A percentile compares a stretch with the other conserved stretches of the same genome.
Conservation (phyloP, 2,888 invertebrate species). For the Cephus sareptanus region DNA sequence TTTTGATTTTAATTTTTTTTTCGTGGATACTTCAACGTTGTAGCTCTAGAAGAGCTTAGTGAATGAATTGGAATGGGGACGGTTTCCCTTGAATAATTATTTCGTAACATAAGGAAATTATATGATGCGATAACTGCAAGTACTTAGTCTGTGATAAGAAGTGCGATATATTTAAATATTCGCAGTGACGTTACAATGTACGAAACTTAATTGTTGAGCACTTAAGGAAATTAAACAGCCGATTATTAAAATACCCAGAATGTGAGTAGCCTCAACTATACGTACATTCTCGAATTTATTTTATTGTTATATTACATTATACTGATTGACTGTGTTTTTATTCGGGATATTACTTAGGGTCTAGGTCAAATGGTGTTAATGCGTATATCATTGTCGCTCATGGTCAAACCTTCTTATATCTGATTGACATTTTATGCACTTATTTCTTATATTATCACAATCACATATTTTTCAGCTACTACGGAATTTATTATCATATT, state of each 20-base stretch:
- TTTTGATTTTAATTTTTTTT: not conserved
- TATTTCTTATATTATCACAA: not conserved
- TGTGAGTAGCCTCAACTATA: not conserved
- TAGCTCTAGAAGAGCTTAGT: not conserved
- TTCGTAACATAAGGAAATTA: not conserved
- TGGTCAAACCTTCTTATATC: not conserved
- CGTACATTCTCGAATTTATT: not conserved
- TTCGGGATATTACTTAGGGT: not conserved
- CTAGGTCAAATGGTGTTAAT: not conserved
- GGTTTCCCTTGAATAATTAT: not conserved
- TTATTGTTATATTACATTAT: not conserved
- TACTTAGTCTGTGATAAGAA: conserved; percentile 41
- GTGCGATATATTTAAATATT: conserved; percentile 17
- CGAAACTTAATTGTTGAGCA: conserved; percentile 12
- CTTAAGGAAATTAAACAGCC: not conserved
- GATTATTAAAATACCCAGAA: not conserved
- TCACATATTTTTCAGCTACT: not conserved
- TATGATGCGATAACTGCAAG: not conserved
- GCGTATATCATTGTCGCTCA: not conserved
- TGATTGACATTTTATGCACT: not conserved
- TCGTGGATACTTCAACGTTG: not conserved
- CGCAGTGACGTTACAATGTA: not conserved
- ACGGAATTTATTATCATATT: not conserved
- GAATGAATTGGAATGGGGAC: not conserved
- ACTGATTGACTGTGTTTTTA: not conserved